Evolutionary conservation across 2,888 invertebrate species (phyloP), one percentile per base, ranked within the genome.

Genomic region (Gandaritis pyraliata): DNA sequence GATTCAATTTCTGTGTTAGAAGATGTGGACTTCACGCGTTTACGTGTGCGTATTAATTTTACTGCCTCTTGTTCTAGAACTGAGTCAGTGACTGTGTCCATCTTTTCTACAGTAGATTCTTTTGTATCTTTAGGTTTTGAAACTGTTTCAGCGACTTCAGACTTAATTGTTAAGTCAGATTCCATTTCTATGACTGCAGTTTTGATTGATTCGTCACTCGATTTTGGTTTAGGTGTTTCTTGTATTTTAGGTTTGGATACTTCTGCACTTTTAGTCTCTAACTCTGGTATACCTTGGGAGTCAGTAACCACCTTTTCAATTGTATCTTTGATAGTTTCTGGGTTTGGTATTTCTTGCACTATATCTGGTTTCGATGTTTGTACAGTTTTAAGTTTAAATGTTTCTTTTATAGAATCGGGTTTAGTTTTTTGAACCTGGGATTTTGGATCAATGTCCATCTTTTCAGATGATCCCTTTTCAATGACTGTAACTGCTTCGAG

Each of bases 11-110:
- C 58, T 54, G 45, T 12, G 38, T 75, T 76, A 0, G 83, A 79
- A 2, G 82, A 72, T 8, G 74, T 77, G 1, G 83, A 83, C 63
- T 74, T 75, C 0, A 69, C 66, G 4, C 78, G 76, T 69, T 78
- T 80, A n/a, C 74, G 72, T 41, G 68, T 50, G 18, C 69, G 74
- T 53, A 16, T 49, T 39, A 48, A 8, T 59, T 58, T 62, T 8
- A 13, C 2, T 16, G 8, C n/a, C 39, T 56, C 61, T 56, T 43
- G 47, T 3, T 54, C 29, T 29, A 15, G 23, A 6, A 41, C 3
- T 53, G 51, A 47, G 30, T 58, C 30, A 23, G 52, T 29, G 12
- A 16, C 39, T 30, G 39, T 47, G 16, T 58, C 58, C 30, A 51
- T 46, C 16, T 48, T 54, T 54, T 59, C 48, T 15, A 11, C 36